These are phyloP conservation scores for Sebastes oblongus DNA, from an alignment of 2,797 vertebrate species.

Conservation along the genomic window DNA sequence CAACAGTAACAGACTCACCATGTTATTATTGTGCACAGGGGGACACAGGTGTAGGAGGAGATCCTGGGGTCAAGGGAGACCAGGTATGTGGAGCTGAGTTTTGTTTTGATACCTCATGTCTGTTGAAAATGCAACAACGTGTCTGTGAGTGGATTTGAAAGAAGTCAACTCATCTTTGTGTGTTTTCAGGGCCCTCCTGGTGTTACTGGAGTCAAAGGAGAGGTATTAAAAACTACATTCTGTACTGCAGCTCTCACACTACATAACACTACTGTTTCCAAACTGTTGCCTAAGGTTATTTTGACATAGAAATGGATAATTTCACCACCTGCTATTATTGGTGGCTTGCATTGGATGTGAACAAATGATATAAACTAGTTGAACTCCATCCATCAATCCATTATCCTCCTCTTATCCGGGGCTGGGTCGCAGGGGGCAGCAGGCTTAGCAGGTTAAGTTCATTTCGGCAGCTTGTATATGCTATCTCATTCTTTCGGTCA, in stretches of 20 bases:
- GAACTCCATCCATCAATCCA: neutral
- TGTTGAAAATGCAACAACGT: neutral
- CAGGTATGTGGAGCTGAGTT: conserved; percentile 65
- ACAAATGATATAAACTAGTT: neutral
- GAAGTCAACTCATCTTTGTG: neutral
- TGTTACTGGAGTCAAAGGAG: conserved; percentile 80
- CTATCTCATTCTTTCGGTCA: too few relatives aligned
- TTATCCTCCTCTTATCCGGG: too few relatives aligned
- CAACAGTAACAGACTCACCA: neutral
- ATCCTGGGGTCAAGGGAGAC: conserved; percentile 80
- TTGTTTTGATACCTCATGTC: too few relatives aligned
- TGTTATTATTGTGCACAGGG: conserved; percentile 67
- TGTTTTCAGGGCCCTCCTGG: conserved; percentile 82
- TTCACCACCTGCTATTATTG: neutral
- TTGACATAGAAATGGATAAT: neutral
- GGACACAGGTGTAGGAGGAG: conserved; percentile 70
- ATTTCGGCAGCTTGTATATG: too few relatives aligned
- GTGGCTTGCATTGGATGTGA: neutral
- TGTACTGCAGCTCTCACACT: neutral
- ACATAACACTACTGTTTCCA: neutral
- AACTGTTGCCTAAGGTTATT: neutral
- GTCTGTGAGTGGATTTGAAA: neutral
- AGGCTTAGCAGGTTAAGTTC: too few relatives aligned
- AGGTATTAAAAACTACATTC: conserved; percentile 64
- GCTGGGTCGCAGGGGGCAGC: too few relatives aligned